phyloP scores from a whole-genome alignment of 2,797 vertebrate species.

The Anolis apletophallus region DNA sequence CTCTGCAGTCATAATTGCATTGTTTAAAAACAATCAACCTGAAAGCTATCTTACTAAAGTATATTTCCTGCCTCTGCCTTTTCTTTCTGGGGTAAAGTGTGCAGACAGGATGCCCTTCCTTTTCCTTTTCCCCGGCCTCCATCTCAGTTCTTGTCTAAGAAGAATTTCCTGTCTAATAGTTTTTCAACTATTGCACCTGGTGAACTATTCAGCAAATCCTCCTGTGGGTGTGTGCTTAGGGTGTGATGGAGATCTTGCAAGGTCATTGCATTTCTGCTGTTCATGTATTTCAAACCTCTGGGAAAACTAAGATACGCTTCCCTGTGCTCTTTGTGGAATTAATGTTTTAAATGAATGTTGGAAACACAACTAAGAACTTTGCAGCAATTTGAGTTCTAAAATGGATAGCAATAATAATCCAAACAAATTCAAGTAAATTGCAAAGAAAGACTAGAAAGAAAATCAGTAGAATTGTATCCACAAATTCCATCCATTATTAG shows the following conservation, averaged over 20 bases:
- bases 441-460: neutral
- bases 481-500: no score
- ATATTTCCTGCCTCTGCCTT: slow-evolving; percentile 75
- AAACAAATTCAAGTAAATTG: neutral
- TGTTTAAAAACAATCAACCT: slow-evolving; percentile 69
- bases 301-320: neutral
- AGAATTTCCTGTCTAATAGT: slow-evolving; percentile 24
- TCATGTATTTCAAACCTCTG: neutral
- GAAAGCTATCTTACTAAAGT: slow-evolving; percentile 74
- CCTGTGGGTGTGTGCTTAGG: neutral
- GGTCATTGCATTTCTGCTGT: neutral
- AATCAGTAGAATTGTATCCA: neutral
- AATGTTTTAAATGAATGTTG: no score
- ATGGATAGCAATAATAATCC: no score
- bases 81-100: slow-evolving; percentile 48
- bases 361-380: no score
- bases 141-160: slow-evolving; percentile 49
- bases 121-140: slow-evolving; percentile 65
- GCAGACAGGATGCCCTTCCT: slow-evolving; percentile 77
- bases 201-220: neutral
- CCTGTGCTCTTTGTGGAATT: no score
- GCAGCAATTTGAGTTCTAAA: no score
- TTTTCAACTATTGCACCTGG: slow-evolving; percentile 29
- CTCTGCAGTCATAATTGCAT: slow-evolving; percentile 50
- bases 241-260: neutral